Evolutionary conservation across 2,113 vertebrate genomes (phyloP).

Genomic region (Pionites leucogaster): DNA sequence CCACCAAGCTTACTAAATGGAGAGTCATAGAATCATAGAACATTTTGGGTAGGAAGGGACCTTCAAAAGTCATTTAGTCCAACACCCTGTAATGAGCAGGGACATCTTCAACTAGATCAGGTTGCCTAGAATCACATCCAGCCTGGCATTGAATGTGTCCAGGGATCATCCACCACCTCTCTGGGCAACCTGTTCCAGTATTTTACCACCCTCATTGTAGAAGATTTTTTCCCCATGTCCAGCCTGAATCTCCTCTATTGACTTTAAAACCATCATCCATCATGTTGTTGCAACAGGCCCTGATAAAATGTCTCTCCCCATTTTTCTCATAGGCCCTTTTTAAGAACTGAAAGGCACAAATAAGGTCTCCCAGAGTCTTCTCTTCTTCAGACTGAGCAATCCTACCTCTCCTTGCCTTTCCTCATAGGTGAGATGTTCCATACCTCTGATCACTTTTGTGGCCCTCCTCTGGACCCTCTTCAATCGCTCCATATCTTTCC

Average conservation of each 20-base stretch:
- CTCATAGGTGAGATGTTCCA: neutral
- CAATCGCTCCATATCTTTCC: neutral
- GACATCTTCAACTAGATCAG: neutral
- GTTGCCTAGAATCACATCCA: neutral
- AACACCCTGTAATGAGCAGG: neutral
- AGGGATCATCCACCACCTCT: neutral
- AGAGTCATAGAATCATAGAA: neutral
- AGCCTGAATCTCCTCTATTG: neutral
- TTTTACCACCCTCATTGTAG: neutral
- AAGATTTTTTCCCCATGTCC: neutral
- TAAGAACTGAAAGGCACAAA: neutral
- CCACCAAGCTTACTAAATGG: neutral
- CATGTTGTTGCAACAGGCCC: neutral
- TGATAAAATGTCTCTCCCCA: neutral
- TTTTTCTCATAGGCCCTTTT: neutral
- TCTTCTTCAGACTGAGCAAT: neutral
- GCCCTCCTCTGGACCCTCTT: neutral
- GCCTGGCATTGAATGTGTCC: neutral
- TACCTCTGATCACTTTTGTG: neutral
- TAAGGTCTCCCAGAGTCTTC: neutral
- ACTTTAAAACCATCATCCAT: neutral
- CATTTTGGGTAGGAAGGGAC: neutral
- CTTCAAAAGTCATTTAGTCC: neutral
- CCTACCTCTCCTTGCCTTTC: neutral
- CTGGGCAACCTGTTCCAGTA: neutral